phyloP scores from a whole-genome alignment of 1,140 invertebrate species.

The Trachelipus rathkii region DNA sequence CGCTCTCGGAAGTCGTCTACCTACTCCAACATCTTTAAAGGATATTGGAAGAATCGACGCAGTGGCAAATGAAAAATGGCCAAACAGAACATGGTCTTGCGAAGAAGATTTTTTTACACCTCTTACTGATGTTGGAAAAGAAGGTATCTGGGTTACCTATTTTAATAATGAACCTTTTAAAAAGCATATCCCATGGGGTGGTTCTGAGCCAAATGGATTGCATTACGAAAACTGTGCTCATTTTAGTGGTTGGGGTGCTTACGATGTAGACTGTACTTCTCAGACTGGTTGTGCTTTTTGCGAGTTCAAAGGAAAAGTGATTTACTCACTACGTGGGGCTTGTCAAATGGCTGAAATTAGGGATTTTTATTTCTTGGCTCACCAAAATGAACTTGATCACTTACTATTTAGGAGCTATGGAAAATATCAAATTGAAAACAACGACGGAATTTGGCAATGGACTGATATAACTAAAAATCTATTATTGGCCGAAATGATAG shows the following conservation, averaged over 20 bases:
- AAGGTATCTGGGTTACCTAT: conserved; percentile 11
- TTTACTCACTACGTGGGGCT: conserved; percentile 10
- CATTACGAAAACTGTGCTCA: conserved; percentile 25
- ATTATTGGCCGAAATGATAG: not conserved
- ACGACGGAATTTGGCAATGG: conserved; percentile 20
- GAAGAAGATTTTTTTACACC: too few relatives aligned
- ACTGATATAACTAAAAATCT: not conserved
- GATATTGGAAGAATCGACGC: too few relatives aligned
- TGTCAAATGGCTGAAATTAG: conserved; percentile 17
- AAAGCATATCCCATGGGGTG: not conserved
- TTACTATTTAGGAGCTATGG: conserved; percentile 11
- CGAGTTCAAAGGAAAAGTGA: not conserved
- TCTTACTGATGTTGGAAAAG: not conserved
- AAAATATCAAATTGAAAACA: conserved; percentile 15
- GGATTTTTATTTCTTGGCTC: conserved; percentile 11
- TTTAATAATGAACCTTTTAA: not conserved
- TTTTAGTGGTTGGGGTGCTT: not conserved
- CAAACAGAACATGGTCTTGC: too few relatives aligned
- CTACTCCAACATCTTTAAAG: not conserved
- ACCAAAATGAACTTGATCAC: not conserved
- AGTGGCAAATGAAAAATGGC: too few relatives aligned
- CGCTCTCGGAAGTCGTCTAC: conserved; percentile 13
- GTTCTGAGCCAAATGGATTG: conserved; percentile 21
- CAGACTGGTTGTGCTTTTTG: conserved; percentile 14
- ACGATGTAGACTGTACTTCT: conserved; percentile 15